A percentile compares a stretch with the other conserved stretches of the same genome.
These are phyloP conservation scores for Gerris lacustris DNA, from an alignment of 2,888 invertebrate species.

Conservation along the genomic window DNA sequence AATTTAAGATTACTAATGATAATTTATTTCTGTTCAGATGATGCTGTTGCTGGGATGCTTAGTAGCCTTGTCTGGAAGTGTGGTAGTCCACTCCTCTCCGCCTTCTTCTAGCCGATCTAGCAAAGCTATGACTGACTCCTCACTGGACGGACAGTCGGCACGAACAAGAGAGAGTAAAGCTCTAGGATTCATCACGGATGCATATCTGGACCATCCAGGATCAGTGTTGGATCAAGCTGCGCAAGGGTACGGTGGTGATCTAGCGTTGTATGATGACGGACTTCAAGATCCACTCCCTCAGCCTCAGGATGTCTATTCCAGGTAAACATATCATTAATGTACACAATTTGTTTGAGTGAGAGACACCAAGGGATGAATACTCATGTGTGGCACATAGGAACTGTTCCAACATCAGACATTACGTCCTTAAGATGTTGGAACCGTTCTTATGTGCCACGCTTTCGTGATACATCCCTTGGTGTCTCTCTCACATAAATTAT, in stretches of 20 bases:
- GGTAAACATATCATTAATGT: background rate
- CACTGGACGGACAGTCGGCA: background rate
- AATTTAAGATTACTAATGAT: no score
- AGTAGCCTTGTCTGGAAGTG: background rate
- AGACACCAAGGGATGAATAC: no score
- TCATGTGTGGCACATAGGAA: no score
- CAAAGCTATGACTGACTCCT: background rate
- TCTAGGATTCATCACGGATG: constrained; percentile 16
- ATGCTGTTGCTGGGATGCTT: background rate
- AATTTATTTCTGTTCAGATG: background rate
- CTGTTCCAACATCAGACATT: no score
- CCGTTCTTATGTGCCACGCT: no score
- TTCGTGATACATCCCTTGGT: no score
- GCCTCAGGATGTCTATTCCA: background rate
- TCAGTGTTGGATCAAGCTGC: constrained; percentile 14
- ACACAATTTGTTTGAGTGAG: no score
- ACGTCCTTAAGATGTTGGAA: no score
- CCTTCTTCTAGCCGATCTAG: background rate
- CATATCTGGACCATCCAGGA: constrained; percentile 16
- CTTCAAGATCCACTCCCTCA: constrained; percentile 8
- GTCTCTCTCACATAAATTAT: no score
- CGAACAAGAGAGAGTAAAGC: constrained; percentile 13
- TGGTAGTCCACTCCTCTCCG: background rate
- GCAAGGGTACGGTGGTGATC: constrained; percentile 10
- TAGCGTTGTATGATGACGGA: background rate